Base-by-base conservation (phyloP, 1,140 invertebrate species). In the Penaeus indicus region DNA sequence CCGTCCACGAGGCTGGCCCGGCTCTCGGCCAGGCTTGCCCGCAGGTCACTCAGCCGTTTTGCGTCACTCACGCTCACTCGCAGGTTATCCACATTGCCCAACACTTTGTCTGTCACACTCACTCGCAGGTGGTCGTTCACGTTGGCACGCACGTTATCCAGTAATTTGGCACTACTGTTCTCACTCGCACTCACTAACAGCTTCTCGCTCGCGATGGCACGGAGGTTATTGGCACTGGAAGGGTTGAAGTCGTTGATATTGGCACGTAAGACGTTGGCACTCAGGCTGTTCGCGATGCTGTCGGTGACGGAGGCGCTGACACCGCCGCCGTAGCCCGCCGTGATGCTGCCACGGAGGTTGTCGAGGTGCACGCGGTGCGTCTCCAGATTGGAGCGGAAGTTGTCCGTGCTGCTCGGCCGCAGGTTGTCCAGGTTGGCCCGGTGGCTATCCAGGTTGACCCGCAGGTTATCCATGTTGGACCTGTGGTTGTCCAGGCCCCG, bases 31-130 rank as follows among this genome's bases (percentile, higher is more conserved):
- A 86, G 63, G 69, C 84, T 90, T 42, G 85, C 64, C 19, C 89
- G 63, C 11, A 86, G 69, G 42, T 89, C 88, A 38, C 75, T 89
- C 19, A 89, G 54, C 60, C 80, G 27, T 54, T 87, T 87, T 19
- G 88, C 81, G 27, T 88, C 90, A 67, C 79, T 88, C 63, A 89
- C 88, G 25, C 90, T 90, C 32, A 86, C 84, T 25, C 89, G 85
- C 18, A 86, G 54, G 69, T 90, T 86, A n/a, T 84, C 86, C 18
- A 64, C 72, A 38, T 81, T 79, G n/a, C 27, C 60, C 11, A 47
- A 22, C 60, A 77, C 85, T 54, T 86, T 85, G 63, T 84, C 81
- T 11, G 75, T 75, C 38, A 81, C 77, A 64, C 84, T 84, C 27
- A 88, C 86, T 25, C 90, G 81, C 42, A 86, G 77, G 62, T 87